Conservation (phyloP, 1,140 invertebrate genomes). For the Lanistes nyassanus region DNA sequence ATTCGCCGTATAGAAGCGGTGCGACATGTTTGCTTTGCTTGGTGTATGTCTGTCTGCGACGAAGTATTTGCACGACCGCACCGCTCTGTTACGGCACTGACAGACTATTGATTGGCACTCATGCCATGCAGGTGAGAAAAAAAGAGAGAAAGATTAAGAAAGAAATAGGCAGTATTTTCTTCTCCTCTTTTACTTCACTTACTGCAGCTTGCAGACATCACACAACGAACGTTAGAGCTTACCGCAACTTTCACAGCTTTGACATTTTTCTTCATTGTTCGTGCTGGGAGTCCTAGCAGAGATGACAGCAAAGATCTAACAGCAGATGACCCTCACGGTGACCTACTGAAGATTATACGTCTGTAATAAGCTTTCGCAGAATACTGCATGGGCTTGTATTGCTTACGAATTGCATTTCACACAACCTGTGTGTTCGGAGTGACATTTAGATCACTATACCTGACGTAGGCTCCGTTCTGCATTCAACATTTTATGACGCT, state of each 20-base stretch:
- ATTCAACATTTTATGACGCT: too few relatives aligned
- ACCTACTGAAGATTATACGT: too few relatives aligned
- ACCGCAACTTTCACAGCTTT: neutral
- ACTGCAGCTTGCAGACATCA: too few relatives aligned
- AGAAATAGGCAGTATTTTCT: neutral
- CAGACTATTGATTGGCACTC: neutral
- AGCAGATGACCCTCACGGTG: neutral
- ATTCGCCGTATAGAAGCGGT: neutral
- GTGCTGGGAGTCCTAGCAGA: neutral
- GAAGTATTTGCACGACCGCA: neutral
- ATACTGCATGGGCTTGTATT: too few relatives aligned
- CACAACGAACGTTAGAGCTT: neutral
- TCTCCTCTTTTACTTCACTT: neutral
- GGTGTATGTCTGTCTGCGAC: neutral
- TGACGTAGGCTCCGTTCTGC: too few relatives aligned
- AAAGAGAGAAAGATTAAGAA: neutral
- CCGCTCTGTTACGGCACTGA: neutral
- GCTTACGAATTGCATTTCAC: too few relatives aligned
- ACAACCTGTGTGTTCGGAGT: too few relatives aligned
- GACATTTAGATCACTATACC: too few relatives aligned
- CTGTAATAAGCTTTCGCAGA: too few relatives aligned
- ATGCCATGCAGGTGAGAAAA: conserved; percentile 1
- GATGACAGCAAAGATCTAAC: neutral
- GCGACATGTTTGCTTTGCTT: too few relatives aligned
- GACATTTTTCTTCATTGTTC: neutral